phyloP scores from a whole-genome alignment of 2,888 invertebrate genomes.

The Melangyna quadrimaculata region DNA sequence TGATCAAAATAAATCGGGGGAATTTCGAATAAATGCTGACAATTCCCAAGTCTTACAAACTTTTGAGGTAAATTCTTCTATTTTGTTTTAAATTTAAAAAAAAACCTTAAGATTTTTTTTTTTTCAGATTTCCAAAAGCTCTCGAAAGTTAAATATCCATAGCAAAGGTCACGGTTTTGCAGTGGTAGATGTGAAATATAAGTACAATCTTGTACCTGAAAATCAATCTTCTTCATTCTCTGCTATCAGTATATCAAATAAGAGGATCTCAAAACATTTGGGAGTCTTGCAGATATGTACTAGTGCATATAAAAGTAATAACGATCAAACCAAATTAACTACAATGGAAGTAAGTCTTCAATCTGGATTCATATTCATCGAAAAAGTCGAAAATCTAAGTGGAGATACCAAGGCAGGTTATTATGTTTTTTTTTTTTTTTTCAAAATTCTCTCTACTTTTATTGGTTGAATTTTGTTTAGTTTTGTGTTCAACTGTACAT shows the following conservation, averaged over 20 bases:
- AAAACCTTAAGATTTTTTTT: neutral
- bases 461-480: neutral
- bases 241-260: neutral
- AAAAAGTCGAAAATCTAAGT: neutral
- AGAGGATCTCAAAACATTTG: neutral
- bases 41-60: conserved; percentile 92
- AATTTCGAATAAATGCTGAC: conserved; percentile 86
- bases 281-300: conserved; percentile 7
- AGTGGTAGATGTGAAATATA: conserved; percentile 22
- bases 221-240: neutral
- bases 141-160: conserved; percentile 14
- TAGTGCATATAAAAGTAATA: neutral
- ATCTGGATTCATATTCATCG: conserved; percentile 32
- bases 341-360: conserved; percentile 32
- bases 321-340: neutral
- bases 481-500: no score
- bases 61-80: conserved; percentile 83
- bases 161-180: conserved; percentile 37
- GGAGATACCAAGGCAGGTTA: conserved; percentile 4
- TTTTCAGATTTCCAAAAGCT: neutral
- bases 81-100: neutral
- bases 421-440: neutral
- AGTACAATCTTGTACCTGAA: conserved; percentile 15
- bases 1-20: conserved; percentile 75
- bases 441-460: neutral